Base-by-base conservation (phyloP, 2,888 invertebrate species). In the Drosophila villosipedis region DNA sequence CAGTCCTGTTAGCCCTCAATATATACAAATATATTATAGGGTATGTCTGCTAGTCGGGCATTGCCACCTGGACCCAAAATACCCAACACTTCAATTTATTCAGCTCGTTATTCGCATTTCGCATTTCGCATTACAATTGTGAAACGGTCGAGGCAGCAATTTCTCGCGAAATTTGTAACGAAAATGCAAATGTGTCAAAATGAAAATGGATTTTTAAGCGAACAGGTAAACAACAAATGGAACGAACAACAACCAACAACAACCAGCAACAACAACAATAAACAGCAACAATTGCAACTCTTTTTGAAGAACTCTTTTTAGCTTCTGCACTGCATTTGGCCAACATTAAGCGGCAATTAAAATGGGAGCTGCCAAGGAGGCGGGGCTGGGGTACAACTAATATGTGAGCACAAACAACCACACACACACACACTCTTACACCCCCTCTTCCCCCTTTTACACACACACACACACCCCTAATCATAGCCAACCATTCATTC, bases 121-220 rank as follows among this genome's bases (percentile, higher is more conserved):
- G 62, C 66, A 55, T 60, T 47, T 47, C 25, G 47, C 25, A 25
- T 47, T 22, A 28, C 16, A 66, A 52, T 16, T 16, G 52, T 43
- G 50, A 78, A 78, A 62, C 66, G 61, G 63, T 59, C 37, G 68
- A 62, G 63, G 60, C 77, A 77, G 77, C 80, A 73, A 70, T 82
- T 81, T 78, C 73, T 74, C 50, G 53, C 0, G 76, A 81, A 79
- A 74, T 81, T 82, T 76, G 68, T 69, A 73, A 69, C 55, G 41
- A 78, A 80, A 76, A 83, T 83, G 83, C 74, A 81, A 83, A 83
- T 83, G 83, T 83, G 81, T 83, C 81, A 81, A 80, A 83, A 83
- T 73, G 79, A 70, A 83, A 83, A 83, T 83, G 78, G 81, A 81
- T 77, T 80, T 79, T 74, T 64, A 79, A 79, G 77, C 73, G 74